phyloP scores from a whole-genome alignment of 2,888 invertebrate species.

The Cosmopolites sordidus region DNA sequence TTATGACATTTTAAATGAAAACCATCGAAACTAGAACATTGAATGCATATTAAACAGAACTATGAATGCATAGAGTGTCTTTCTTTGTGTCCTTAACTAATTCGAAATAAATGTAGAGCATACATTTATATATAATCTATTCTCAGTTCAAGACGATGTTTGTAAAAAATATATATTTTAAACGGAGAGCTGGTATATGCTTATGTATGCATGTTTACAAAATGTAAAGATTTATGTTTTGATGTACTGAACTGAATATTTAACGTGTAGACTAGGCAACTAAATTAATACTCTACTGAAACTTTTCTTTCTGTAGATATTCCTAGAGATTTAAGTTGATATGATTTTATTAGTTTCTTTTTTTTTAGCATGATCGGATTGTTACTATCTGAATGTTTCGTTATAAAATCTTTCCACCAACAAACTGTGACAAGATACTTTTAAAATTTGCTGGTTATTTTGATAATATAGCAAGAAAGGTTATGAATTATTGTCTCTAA shows the following conservation, averaged over 20 bases:
- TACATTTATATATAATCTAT: neutral
- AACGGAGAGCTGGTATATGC: neutral
- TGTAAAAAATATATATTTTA: neutral
- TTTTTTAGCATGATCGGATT: too few relatives aligned
- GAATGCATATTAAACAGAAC: neutral
- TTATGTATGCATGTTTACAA: neutral
- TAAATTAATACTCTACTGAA: slow-evolving; percentile 17
- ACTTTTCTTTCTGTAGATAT: neutral
- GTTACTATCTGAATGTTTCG: too few relatives aligned
- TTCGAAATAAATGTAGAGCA: neutral
- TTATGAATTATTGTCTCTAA: too few relatives aligned
- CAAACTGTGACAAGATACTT: too few relatives aligned
- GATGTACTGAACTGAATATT: neutral
- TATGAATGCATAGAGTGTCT: neutral
- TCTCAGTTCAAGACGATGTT: neutral
- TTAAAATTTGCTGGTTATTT: too few relatives aligned
- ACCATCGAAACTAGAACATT: neutral
- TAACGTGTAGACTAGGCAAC: slow-evolving; percentile 9
- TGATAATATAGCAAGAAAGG: too few relatives aligned
- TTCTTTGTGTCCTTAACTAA: too few relatives aligned
- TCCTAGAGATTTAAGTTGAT: neutral
- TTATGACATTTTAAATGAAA: slow-evolving; percentile 1
- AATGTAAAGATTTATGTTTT: neutral
- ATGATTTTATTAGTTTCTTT: too few relatives aligned
- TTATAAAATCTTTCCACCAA: too few relatives aligned